phyloP scores from a whole-genome alignment of 2,888 invertebrate species.

The Saturnia japonica region DNA sequence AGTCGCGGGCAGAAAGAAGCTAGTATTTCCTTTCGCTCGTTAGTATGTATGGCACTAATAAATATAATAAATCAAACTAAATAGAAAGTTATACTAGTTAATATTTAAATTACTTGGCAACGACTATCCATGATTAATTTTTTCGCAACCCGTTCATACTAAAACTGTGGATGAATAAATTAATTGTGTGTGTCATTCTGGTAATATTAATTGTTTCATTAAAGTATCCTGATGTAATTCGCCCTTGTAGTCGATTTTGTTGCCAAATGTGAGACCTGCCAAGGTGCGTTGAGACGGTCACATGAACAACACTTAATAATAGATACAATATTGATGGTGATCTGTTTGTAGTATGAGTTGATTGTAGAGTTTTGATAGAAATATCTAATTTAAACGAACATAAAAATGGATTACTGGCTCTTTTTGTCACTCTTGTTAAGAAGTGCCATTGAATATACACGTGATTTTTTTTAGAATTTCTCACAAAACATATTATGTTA shows the following conservation, averaged over 20 bases:
- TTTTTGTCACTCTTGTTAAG: too few relatives aligned
- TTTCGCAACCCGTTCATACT: neutral
- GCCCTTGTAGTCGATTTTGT: constrained; percentile 28
- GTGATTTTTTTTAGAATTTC: neutral
- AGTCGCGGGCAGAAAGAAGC: too few relatives aligned
- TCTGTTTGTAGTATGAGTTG: too few relatives aligned
- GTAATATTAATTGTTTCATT: constrained; percentile 11
- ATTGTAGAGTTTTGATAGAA: too few relatives aligned
- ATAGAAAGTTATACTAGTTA: constrained; percentile 1
- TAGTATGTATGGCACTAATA: neutral
- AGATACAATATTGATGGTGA: neutral
- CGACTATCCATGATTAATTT: neutral
- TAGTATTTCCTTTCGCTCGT: too few relatives aligned
- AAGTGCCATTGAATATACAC: neutral
- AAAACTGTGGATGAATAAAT: constrained; percentile 6
- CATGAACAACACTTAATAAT: constrained; percentile 43
- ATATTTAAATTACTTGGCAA: neutral
- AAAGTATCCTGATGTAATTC: constrained; percentile 12
- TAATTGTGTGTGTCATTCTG: neutral
- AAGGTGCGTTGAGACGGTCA: constrained; percentile 51
- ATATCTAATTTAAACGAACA: neutral
- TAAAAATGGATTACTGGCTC: too few relatives aligned
- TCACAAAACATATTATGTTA: neutral
- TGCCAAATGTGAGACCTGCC: constrained; percentile 59
- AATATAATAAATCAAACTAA: neutral